phyloP scores from a whole-genome alignment of 30 jellyfish, hydroid and myxozoan species.

The Cassiopea xamachana region DNA sequence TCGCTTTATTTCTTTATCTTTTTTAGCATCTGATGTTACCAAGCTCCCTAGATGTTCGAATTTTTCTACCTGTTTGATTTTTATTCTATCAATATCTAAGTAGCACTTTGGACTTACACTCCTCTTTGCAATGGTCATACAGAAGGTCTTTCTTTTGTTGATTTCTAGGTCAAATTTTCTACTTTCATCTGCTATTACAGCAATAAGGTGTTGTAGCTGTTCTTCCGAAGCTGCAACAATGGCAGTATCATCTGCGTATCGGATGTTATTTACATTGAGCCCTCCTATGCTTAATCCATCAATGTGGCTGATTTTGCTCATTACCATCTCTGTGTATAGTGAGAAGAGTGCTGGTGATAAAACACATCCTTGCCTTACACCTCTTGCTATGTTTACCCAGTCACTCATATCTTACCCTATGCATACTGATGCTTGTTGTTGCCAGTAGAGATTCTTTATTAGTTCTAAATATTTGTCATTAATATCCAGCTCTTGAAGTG shows the following conservation, averaged over 20 bases:
- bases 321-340: background rate
- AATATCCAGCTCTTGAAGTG: background rate
- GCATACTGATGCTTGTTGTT: background rate
- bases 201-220: background rate
- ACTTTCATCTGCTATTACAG: background rate
- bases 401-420: background rate
- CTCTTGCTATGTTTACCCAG: background rate
- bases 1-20: background rate
- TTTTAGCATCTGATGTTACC: background rate
- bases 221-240: background rate
- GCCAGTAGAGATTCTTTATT: background rate
- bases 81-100: too few relatives aligned
- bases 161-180: background rate
- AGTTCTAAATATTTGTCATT: background rate
- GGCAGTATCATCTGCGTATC: background rate
- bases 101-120: background rate
- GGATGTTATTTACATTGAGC: background rate
- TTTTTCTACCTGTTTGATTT: background rate
- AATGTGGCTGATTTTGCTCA: background rate
- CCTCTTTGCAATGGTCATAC: background rate
- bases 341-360: background rate
- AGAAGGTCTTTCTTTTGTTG: background rate
- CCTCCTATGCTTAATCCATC: background rate
- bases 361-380: slow-evolving; percentile 3
- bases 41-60: background rate